Conservation (phyloP, 2,888 invertebrate species). For the Drepana falcataria region DNA sequence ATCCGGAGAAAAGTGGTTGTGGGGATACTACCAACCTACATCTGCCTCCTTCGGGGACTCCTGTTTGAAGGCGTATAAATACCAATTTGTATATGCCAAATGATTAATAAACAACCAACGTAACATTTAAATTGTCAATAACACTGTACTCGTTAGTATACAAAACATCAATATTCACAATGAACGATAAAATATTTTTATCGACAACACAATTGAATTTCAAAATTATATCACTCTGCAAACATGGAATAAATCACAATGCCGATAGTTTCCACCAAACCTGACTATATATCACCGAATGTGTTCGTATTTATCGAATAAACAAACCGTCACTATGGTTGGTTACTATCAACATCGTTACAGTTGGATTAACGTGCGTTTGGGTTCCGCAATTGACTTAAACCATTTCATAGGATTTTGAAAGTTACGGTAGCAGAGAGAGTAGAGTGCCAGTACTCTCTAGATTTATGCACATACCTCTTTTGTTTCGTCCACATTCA, state of each 20-base stretch:
- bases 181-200: not conserved
- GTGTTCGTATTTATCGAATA: constrained; percentile 38
- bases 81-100: too few species aligned
- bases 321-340: constrained; percentile 33
- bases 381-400: constrained; percentile 8
- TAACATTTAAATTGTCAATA: too few species aligned
- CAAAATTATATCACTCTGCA: not conserved
- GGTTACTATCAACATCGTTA: constrained; percentile 50
- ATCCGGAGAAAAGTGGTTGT: too few species aligned
- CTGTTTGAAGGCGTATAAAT: too few species aligned
- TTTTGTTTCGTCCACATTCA: too few species aligned
- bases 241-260: not conserved
- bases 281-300: constrained; percentile 16
- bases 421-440: too few species aligned
- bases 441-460: too few species aligned
- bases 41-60: too few species aligned
- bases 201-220: not conserved
- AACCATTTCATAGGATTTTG: not conserved
- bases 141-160: constrained; percentile 5
- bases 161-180: not conserved
- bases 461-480: too few species aligned
- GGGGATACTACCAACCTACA: too few species aligned
- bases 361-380: constrained; percentile 53
- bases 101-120: too few species aligned
- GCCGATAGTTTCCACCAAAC: constrained; percentile 6